phyloP scores from a whole-genome alignment of 2,888 invertebrate species.

The Spicauda simplicius region DNA sequence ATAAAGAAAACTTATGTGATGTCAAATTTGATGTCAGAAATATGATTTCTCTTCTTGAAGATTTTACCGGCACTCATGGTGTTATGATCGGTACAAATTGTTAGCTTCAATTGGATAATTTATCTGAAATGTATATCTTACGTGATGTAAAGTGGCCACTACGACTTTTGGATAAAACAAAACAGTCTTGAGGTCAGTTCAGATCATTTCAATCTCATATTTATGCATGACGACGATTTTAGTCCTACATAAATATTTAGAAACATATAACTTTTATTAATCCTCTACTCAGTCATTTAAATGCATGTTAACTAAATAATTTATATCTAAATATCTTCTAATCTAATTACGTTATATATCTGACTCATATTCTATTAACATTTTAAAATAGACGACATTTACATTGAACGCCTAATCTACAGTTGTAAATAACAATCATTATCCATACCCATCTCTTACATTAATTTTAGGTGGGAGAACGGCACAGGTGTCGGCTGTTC shows the following conservation, averaged over 20 bases:
- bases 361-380: background rate
- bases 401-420: constrained; percentile 6
- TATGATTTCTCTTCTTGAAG: too few relatives aligned
- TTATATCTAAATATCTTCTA: background rate
- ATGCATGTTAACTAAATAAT: background rate
- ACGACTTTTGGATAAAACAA: too few relatives aligned
- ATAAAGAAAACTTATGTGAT: too few relatives aligned
- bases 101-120: background rate
- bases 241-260: too few relatives aligned
- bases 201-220: too few relatives aligned
- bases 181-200: too few relatives aligned
- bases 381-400: background rate
- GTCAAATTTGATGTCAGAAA: too few relatives aligned
- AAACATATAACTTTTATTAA: background rate
- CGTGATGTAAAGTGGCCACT: too few relatives aligned
- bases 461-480: constrained; percentile 83
- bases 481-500: constrained; percentile 94
- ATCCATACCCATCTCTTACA: constrained; percentile 6
- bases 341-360: background rate
- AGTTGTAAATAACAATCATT: constrained; percentile 33
- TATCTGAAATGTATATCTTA: too few relatives aligned
- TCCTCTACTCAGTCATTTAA: background rate
- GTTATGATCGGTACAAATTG: background rate
- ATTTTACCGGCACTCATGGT: too few relatives aligned
- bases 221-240: too few relatives aligned